Conservation (phyloP, 92 coral and sea anemone species). For the Diadumene lineata region DNA sequence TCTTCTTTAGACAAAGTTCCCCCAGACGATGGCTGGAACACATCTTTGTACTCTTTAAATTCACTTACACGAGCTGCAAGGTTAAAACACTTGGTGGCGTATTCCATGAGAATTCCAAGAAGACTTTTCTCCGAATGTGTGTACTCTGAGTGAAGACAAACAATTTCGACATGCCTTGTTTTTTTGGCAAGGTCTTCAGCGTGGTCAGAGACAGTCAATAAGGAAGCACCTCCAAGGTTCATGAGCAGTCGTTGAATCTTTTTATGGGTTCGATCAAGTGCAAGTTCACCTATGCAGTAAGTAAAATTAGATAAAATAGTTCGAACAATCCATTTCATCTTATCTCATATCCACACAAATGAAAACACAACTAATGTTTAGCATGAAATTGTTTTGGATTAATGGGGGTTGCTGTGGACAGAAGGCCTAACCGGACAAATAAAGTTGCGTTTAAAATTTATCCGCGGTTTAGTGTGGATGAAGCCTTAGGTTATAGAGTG, state of each 20-base stretch:
- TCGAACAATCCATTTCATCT: too few species aligned
- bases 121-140: slow-evolving; percentile 56
- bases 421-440: too few species aligned
- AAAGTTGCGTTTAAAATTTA: too few species aligned
- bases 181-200: slow-evolving; percentile 61
- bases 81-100: slow-evolving; percentile 83
- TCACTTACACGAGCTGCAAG: slow-evolving; percentile 83
- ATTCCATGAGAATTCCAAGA: slow-evolving; percentile 53
- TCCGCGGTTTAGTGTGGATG: too few species aligned
- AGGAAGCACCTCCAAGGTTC: slow-evolving; percentile 75
- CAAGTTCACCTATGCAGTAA: slow-evolving; percentile 62
- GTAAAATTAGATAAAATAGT: too few species aligned
- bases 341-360: too few species aligned
- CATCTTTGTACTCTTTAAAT: slow-evolving; percentile 90
- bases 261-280: slow-evolving; percentile 76
- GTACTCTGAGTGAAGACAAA: slow-evolving; percentile 60
- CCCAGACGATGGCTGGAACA: slow-evolving; percentile 85
- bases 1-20: slow-evolving; percentile 71
- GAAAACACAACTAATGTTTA: too few species aligned
- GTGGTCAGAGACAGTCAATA: slow-evolving; percentile 58
- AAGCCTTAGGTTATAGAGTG: too few species aligned
- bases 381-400: too few species aligned
- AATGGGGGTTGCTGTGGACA: too few species aligned
- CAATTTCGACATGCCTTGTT: slow-evolving; percentile 62
- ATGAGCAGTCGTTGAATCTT: slow-evolving; percentile 65